phyloP scores from a whole-genome alignment of 2,888 invertebrate species.

The Thelaira solivaga region DNA sequence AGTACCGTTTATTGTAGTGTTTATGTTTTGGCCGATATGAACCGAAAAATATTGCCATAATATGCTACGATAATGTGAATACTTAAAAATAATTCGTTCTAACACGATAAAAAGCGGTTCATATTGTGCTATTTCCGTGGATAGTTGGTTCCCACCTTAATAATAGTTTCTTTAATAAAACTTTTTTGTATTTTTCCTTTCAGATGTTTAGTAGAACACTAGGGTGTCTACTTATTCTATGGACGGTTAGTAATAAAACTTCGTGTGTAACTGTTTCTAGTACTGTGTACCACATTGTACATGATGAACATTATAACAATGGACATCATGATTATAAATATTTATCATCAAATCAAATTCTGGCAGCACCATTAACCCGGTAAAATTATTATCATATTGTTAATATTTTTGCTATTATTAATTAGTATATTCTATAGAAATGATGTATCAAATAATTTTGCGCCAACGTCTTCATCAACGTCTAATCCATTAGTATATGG shows the following conservation, averaged over 20 bases:
- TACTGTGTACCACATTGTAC: conserved; percentile 70
- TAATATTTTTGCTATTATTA: neutral
- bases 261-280: conserved; percentile 55
- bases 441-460: conserved; percentile 47
- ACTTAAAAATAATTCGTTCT: too few species aligned
- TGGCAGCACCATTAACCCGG: conserved; percentile 44
- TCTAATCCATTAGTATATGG: conserved; percentile 70
- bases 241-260: conserved; percentile 22
- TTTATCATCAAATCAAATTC: conserved; percentile 41
- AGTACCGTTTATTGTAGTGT: too few species aligned
- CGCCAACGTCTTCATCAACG: conserved; percentile 66
- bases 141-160: too few species aligned
- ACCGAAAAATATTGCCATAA: too few species aligned
- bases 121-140: too few species aligned
- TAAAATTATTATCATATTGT: conserved; percentile 3
- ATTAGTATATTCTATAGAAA: conserved; percentile 63
- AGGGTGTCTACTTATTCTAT: conserved; percentile 29
- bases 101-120: too few species aligned
- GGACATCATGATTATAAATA: conserved; percentile 62
- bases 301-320: conserved; percentile 65
- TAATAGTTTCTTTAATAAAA: too few species aligned
- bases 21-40: too few species aligned
- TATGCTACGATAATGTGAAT: too few species aligned
- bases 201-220: conserved; percentile 62
- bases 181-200: conserved; percentile 20